Conservation (phyloP, 2,888 invertebrate genomes). For the Macrosiphum euphorbiae region DNA sequence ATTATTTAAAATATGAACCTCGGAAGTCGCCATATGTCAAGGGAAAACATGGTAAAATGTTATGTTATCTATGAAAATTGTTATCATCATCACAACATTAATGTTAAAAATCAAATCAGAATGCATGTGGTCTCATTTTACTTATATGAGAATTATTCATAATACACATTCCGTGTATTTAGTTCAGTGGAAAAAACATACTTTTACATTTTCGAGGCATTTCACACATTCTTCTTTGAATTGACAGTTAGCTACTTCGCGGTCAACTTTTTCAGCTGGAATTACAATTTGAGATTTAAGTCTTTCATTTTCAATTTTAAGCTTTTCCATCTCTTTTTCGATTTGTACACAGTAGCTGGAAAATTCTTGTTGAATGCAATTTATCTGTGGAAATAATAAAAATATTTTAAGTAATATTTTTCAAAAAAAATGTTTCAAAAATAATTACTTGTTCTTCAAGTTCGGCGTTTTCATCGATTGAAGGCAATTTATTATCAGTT, state of each 20-base stretch:
- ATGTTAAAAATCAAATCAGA: no score
- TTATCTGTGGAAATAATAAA: conserved; percentile 31
- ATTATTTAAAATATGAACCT: no score
- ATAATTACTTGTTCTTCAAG: conserved; percentile 75
- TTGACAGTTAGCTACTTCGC: conserved; percentile 35
- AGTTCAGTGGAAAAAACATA: not conserved
- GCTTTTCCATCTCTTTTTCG: conserved; percentile 43
- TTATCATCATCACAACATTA: no score
- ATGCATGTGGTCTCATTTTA: no score
- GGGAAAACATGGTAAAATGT: no score
- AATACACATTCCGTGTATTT: no score
- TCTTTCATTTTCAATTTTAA: conserved; percentile 49
- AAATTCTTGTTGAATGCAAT: conserved; percentile 57
- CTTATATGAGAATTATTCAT: no score
- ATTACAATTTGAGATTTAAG: conserved; percentile 40
- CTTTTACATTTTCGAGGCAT: conserved; percentile 38
- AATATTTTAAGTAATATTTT: not conserved
- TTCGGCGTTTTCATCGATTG: conserved; percentile 82
- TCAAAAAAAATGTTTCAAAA: not conserved
- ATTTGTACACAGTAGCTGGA: conserved; percentile 42
- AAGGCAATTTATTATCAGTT: conserved; percentile 74
- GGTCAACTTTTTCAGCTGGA: conserved; percentile 20
- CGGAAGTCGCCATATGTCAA: no score
- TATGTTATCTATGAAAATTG: no score
- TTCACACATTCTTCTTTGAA: conserved; percentile 41